These are phyloP conservation scores for Megaptera novaeangliae DNA, from an alignment of 2,113 vertebrate genomes.

Conservation along the genomic window DNA sequence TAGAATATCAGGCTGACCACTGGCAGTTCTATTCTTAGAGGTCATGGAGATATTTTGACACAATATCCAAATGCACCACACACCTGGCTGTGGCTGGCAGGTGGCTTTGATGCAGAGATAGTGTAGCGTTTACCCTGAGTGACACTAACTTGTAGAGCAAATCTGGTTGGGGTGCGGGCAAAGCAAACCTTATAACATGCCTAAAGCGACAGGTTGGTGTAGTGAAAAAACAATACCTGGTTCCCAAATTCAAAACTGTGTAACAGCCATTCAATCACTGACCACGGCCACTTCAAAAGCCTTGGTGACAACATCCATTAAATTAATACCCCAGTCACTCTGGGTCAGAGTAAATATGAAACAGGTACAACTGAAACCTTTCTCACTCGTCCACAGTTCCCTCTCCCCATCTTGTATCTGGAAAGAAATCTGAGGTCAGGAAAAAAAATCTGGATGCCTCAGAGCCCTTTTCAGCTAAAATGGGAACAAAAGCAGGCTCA, in stretches of 20 bases:
- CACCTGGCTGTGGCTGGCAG: neutral
- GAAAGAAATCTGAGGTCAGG: conserved; percentile 2
- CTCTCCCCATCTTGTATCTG: neutral
- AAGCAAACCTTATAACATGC: neutral
- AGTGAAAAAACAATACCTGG: neutral
- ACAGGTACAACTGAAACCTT: neutral
- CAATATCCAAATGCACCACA: neutral
- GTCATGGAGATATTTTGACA: neutral
- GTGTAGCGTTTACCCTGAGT: neutral
- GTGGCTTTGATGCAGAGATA: neutral
- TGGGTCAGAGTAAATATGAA: neutral
- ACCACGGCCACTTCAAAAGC: neutral
- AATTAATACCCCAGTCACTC: neutral
- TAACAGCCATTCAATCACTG: neutral
- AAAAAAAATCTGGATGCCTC: neutral
- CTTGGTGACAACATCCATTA: neutral
- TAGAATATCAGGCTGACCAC: neutral
- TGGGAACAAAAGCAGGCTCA: neutral
- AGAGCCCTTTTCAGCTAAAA: neutral
- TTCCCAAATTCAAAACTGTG: neutral
- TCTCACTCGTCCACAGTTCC: neutral
- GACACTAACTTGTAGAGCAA: neutral
- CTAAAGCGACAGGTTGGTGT: neutral
- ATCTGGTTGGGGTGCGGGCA: neutral
- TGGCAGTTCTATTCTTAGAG: neutral